These are phyloP conservation scores for Crotalus viridis DNA, from an alignment of 2,113 vertebrate genomes.

Conservation along the genomic window DNA sequence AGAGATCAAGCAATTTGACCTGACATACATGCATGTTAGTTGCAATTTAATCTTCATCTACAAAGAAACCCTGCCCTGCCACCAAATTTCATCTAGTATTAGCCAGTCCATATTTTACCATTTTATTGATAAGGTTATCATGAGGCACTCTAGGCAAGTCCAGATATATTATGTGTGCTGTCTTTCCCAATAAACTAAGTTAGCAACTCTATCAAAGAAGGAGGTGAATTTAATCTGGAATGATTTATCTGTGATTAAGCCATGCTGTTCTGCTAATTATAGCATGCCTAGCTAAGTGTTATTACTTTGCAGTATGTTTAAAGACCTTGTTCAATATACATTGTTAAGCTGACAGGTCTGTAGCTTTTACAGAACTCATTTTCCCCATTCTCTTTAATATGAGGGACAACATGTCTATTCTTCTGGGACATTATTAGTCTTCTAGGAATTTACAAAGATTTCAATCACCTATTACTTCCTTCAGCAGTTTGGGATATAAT, in stretches of 20 bases:
- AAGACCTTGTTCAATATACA: neutral
- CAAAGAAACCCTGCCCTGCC: neutral
- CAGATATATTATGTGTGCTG: neutral
- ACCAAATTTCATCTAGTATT: neutral
- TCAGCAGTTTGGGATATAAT: neutral
- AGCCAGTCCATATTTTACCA: neutral
- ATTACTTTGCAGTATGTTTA: neutral
- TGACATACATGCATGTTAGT: neutral
- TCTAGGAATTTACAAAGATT: neutral
- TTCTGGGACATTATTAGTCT: neutral
- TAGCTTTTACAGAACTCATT: neutral
- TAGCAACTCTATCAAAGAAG: neutral
- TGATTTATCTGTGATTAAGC: neutral
- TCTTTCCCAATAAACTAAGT: neutral
- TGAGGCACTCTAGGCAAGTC: neutral
- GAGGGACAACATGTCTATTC: neutral
- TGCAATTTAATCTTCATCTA: neutral
- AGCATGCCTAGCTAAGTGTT: neutral
- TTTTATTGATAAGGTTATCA: neutral
- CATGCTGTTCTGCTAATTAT: neutral
- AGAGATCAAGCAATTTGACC: rapidly evolving
- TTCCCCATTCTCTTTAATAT: neutral
- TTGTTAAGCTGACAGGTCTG: neutral
- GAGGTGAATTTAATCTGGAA: neutral
- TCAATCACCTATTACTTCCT: neutral